Evolutionary conservation across 1,140 invertebrate species (phyloP), one percentile per base, ranked within the genome.

Genomic region (Hestina assimilis): DNA sequence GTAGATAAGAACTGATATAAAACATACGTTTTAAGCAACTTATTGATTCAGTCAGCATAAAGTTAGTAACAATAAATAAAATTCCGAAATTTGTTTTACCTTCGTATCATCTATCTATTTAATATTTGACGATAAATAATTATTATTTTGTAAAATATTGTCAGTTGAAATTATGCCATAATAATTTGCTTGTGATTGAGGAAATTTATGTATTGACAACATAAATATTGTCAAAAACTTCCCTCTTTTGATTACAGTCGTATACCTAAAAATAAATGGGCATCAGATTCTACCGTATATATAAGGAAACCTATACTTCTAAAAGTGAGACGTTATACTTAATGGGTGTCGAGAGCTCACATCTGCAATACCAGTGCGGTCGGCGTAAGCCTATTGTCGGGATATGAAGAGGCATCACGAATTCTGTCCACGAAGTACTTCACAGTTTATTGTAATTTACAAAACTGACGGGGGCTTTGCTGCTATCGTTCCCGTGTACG

Each of bases 391-490:
- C 78, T 69, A 79, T 81, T 81, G 81, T 84, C 75, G 72, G 63
- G 65, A 51, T 60, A 65, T 63, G 65, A 68, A 54, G 59, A 69
- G 68, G 47, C 72, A 83, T 83, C 82, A 77, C 52, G 69, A 72
- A 85, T 85, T 85, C 79, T 63, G 54, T 65, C 62, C 77, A 79
- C 80, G 79, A 78, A 72, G 71, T 61, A 55, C 71, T 74, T 61
- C 76, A 76, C 72, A 79, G 80, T 83, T 85, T 82, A 83, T 82
- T 78, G 77, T 86, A 82, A 86, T 83, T 86, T 86, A 83, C 75
- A 83, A 85, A 86, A 80, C 79, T 79, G 74, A 77, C 72, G 69
- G 68, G 63, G 73, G 73, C 74, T 79, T 84, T 77, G 65, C 71
- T 66, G 66, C 66, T 71, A 75, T 75, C 65, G 67, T 75, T 71